Evolutionary conservation across 2,797 vertebrate species (phyloP).

Genomic region (Perdix hodgsoniae): DNA sequence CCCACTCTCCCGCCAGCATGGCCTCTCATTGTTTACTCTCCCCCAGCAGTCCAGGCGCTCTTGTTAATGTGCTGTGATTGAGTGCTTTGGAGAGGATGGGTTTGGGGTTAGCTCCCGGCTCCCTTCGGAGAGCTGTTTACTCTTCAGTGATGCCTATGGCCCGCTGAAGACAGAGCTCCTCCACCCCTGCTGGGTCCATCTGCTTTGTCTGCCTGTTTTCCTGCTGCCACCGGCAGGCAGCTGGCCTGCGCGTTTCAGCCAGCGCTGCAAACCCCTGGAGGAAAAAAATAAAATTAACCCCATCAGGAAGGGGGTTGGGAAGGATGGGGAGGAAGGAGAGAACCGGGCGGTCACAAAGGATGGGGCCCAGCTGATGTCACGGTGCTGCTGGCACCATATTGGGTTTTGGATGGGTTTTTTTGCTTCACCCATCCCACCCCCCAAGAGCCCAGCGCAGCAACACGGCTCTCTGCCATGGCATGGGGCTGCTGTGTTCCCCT

Average conservation of each 20-base stretch:
- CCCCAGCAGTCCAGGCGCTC: constrained; percentile 54
- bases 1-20: constrained; percentile 47
- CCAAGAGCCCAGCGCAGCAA: neutral
- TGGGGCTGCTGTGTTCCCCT: neutral
- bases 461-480: neutral
- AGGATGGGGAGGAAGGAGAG: constrained; percentile 11
- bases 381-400: neutral
- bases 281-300: constrained; percentile 72
- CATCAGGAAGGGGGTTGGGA: constrained; percentile 46
- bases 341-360: neutral
- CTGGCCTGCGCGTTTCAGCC: constrained; percentile 73
- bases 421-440: neutral
- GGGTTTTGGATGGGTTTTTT: neutral
- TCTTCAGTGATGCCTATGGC: constrained; percentile 69
- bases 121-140: constrained; percentile 75
- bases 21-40: constrained; percentile 71
- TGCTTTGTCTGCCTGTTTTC: constrained; percentile 76
- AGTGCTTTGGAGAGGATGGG: constrained; percentile 59
- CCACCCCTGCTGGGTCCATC: constrained; percentile 79
- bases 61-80: constrained; percentile 75
- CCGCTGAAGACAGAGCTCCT: constrained; percentile 69
- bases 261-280: constrained; percentile 68
- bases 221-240: constrained; percentile 77
- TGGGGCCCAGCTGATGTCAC: neutral
- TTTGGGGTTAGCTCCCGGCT: constrained; percentile 68